These are phyloP conservation scores for Ichneumoninae sp. DNA, from an alignment of 2,888 invertebrate genomes.

Conservation along the genomic window DNA sequence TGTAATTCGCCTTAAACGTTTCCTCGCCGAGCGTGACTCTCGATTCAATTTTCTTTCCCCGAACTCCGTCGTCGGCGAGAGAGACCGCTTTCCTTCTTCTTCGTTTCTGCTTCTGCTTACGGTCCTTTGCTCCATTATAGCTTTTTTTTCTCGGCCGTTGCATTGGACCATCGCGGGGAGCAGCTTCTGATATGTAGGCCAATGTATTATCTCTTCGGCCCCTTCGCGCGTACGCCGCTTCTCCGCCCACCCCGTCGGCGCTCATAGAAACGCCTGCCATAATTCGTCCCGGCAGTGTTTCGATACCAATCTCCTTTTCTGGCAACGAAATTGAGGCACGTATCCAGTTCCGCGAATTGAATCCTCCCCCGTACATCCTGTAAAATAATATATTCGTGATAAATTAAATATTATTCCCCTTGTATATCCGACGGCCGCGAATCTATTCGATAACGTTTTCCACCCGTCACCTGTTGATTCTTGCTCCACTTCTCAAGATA, in stretches of 20 bases:
- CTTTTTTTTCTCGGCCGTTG: slow-evolving; percentile 15
- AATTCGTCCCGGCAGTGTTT: slow-evolving; percentile 65
- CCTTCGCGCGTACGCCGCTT: slow-evolving; percentile 7
- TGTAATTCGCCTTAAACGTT: slow-evolving; percentile 81
- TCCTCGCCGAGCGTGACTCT: slow-evolving; percentile 78
- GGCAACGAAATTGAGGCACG: slow-evolving; percentile 58
- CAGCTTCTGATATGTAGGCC: slow-evolving; percentile 49
- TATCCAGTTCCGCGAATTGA: slow-evolving; percentile 57
- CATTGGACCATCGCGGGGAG: slow-evolving; percentile 21
- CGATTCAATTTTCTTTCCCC: slow-evolving; percentile 75
- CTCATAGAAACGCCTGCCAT: slow-evolving; percentile 39
- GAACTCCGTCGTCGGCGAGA: not conserved
- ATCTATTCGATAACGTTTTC: slow-evolving; percentile 38
- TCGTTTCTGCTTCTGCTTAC: slow-evolving; percentile 25
- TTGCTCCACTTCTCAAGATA: slow-evolving; percentile 13
- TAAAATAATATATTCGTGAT: slow-evolving; percentile 26
- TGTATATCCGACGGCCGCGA: slow-evolving; percentile 48
- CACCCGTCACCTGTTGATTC: slow-evolving; percentile 59
- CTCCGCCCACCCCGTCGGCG: not conserved
- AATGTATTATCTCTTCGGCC: slow-evolving; percentile 53
- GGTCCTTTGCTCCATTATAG: slow-evolving; percentile 25
- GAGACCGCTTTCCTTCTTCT: slow-evolving; percentile 40
- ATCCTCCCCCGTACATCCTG: not conserved
- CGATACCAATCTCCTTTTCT: slow-evolving; percentile 53
- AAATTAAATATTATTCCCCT: slow-evolving; percentile 54